Base-by-base conservation (phyloP, 37 sponge, comb jelly and placozoan species). In the Crambe crambe region DNA sequence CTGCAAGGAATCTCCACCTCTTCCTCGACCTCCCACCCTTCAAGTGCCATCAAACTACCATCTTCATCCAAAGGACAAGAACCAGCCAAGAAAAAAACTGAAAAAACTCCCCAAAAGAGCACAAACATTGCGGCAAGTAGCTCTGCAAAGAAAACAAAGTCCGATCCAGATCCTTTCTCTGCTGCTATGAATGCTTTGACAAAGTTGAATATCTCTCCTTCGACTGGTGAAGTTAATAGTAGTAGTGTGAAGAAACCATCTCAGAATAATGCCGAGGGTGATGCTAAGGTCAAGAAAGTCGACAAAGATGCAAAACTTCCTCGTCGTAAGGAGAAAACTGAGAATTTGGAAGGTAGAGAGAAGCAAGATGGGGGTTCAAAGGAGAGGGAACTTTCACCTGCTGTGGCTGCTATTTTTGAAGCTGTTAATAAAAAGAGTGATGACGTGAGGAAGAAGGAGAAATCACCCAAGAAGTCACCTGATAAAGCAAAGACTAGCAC, bases 1-100 rank as follows among this genome's bases (percentile, higher is more conserved):
- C 29, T 75, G 76, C 74, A 68, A 66, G 83, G 75, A 39, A 83
- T 83, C 75, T 44, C 62, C 58, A 57, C 75, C 20, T 22, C 22
- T 39, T 26, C 15, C 40, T 44, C 62, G 69, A 57, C 75, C 20
- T 22, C 22, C 18, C 42, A 39, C 40, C 70, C 70, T 40, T 31
- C 34, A 2, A 35, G 42, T n/a, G 42, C 41, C 42, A 70, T 40
- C 42, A 70, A 70, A 22, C 41, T 20, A 36, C n/a, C 42, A 2
- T 22, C 23, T 9, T 22, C 70, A 23, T 21, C n/a, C 5, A 9
- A 62, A 8, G 63, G 6, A 18, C 63, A 27, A 30, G 63, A 8
- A 62, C 63, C 4, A 20, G n/a, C 26, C 31, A 62, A 62, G 6
- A 62, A 68, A 20, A 12, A 68, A 20, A n/a, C n/a, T n/a, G 68